Evolutionary conservation across 2,888 invertebrate species (phyloP).

Genomic region (Cantharis rustica): DNA sequence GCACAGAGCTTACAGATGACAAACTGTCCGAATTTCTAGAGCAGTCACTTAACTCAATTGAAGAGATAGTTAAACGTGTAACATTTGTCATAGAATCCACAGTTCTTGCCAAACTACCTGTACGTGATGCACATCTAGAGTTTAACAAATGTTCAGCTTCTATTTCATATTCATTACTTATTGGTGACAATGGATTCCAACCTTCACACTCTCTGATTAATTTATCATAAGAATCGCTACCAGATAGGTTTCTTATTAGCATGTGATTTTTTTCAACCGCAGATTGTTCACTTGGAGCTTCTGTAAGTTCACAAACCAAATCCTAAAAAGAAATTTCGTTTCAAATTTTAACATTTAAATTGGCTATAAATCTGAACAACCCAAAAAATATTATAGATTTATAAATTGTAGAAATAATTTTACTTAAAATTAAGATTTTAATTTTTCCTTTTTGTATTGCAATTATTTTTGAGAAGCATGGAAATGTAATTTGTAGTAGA

Average conservation of each 20-base stretch:
- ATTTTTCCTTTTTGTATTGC: no score
- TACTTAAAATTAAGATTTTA: no score
- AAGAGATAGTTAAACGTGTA: slow-evolving; percentile 71
- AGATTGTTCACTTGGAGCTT: neutral
- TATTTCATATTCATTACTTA: slow-evolving; percentile 61
- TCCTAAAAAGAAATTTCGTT: neutral
- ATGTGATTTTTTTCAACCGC: slow-evolving; percentile 43
- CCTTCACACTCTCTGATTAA: slow-evolving; percentile 53
- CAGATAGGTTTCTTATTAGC: slow-evolving; percentile 50
- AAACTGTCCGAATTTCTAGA: slow-evolving; percentile 57
- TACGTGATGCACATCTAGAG: slow-evolving; percentile 61
- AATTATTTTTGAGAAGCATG: no score
- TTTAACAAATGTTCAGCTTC: slow-evolving; percentile 69
- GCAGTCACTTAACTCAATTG: slow-evolving; percentile 62
- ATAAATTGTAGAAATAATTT: no score
- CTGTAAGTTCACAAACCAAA: neutral
- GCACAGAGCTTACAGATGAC: slow-evolving; percentile 56
- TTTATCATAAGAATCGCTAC: slow-evolving; percentile 52
- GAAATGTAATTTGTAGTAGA: no score
- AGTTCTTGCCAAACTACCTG: slow-evolving; percentile 61
- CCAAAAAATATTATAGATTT: no score
- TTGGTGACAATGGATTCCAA: slow-evolving; percentile 62
- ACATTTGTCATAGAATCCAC: slow-evolving; percentile 81
- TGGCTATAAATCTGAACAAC: no score
- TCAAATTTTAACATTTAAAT: neutral